Evolutionary conservation across 1,140 invertebrate species (phyloP), one percentile per base, ranked within the genome.

Genomic region (Halictus rubicundus): DNA sequence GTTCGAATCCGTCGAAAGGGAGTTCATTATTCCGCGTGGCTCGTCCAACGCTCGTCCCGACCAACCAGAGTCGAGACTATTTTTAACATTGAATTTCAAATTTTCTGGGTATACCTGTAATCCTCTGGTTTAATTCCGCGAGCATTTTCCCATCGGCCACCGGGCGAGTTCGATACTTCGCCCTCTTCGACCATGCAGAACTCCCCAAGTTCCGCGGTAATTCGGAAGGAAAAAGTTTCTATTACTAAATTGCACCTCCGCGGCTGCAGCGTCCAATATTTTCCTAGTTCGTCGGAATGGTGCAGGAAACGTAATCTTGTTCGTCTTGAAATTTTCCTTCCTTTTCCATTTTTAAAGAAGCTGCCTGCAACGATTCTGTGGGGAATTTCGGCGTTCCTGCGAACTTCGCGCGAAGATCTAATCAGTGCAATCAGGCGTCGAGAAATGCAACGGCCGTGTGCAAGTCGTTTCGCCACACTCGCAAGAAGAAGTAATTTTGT

Each of bases 151-250:
- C 46, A 23, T 66, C 16, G 12, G 14, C 12, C 7, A 9, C 5
- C n/a, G 46, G 52, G 5, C 21, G 52, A 39, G 7, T 27, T 4
- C 37, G 2, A 68, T 27, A 25, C 32, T 25, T 75, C 2, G 54
- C 54, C 54, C 0, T 23, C 12, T 23, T 4, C 7, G 32, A 63
- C 14, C 14, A 21, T 5, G 10, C n/a, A 10, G 4, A 32, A 19
- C 23, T 7, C 7, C 7, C 7, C 21, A 59, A 75, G 49, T 75
- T 66, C 27, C 46, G 0, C 10, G 61, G 49, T 46, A 59, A 59
- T 68, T 66, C 57, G 42, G 37, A n/a, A 32, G 14, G 66, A 68
- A 75, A 68, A 73, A 63, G 39, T 68, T 65, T 23, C 61, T 52
- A 25, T 42, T 32, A 7, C 14, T 14, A 37, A 73, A 63, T 25